Conservation (phyloP, 2,797 vertebrate genomes). For the Cossypha polioptera region DNA sequence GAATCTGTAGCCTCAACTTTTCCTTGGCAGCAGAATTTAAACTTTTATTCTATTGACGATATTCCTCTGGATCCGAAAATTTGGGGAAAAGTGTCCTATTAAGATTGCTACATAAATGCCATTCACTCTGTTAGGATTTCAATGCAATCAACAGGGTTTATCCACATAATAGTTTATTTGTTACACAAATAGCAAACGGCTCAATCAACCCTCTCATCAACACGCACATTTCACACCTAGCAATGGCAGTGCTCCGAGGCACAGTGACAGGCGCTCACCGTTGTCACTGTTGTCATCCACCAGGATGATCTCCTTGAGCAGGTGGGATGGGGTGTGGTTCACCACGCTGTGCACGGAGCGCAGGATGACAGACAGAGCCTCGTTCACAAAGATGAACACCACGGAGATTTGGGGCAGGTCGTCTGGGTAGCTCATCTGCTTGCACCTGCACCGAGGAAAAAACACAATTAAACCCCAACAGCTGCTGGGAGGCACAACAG, state of each 20-base stretch:
- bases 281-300: conserved; percentile 98
- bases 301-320: conserved; percentile 96
- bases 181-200: neutral
- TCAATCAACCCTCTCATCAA: neutral
- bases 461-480: neutral
- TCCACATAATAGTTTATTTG: neutral
- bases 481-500: neutral
- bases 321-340: conserved; percentile 92
- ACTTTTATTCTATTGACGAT: neutral
- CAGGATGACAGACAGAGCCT: conserved; percentile 94
- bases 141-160: neutral
- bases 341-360: conserved; percentile 96
- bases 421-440: conserved; percentile 82
- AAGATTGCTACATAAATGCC: neutral
- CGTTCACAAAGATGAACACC: conserved; percentile 97
- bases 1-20: neutral
- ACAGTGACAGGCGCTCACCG: conserved; percentile 59
- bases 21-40: neutral
- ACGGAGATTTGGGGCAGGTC: conserved; percentile 94
- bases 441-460: conserved; percentile 81
- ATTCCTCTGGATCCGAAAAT: neutral
- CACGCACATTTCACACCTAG: neutral
- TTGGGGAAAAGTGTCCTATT: neutral
- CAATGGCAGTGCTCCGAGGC: neutral
- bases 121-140: neutral